Evolutionary conservation across 2,888 invertebrate species (phyloP).

Genomic region (Brachyopa scutellaris): DNA sequence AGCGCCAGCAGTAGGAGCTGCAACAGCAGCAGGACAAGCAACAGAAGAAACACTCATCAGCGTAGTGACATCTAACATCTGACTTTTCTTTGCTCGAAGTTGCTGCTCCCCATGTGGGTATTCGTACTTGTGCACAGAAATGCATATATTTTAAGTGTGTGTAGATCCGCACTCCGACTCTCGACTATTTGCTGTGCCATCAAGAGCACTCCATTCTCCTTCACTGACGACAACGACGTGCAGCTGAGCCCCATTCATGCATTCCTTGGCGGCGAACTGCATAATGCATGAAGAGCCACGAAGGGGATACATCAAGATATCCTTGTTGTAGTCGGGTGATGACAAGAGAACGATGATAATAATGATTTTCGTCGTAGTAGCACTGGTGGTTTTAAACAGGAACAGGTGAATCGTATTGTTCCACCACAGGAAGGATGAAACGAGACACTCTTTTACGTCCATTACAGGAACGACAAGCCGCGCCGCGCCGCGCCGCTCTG

Average conservation of each 20-base stretch:
- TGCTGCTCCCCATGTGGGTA: slow-evolving; percentile 29
- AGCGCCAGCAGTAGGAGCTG: neutral
- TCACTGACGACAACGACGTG: slow-evolving; percentile 36
- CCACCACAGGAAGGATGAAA: slow-evolving; percentile 7
- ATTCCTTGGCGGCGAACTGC: slow-evolving; percentile 42
- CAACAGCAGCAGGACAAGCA: neutral
- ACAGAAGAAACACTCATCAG: slow-evolving; percentile 44
- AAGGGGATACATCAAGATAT: slow-evolving; percentile 63
- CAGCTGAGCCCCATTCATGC: slow-evolving; percentile 50
- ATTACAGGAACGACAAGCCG: slow-evolving; percentile 12
- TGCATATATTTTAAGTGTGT: slow-evolving; percentile 61
- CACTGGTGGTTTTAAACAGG: slow-evolving; percentile 6
- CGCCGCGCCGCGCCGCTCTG: too few relatives aligned
- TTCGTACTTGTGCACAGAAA: slow-evolving; percentile 23
- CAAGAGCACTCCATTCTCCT: slow-evolving; percentile 54
- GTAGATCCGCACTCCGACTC: slow-evolving; percentile 49
- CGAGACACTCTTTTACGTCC: slow-evolving; percentile 19
- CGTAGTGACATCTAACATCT: slow-evolving; percentile 71
- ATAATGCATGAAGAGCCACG: slow-evolving; percentile 49
- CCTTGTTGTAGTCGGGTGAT: slow-evolving; percentile 61
- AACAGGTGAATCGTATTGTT: slow-evolving; percentile 67
- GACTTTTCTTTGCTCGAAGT: slow-evolving; percentile 60
- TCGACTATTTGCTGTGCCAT: slow-evolving; percentile 59
- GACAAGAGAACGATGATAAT: slow-evolving; percentile 60
- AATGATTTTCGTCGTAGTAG: slow-evolving; percentile 8